Base-by-base conservation (phyloP, 2,888 invertebrate species). In the Diadegma fenestrale region DNA sequence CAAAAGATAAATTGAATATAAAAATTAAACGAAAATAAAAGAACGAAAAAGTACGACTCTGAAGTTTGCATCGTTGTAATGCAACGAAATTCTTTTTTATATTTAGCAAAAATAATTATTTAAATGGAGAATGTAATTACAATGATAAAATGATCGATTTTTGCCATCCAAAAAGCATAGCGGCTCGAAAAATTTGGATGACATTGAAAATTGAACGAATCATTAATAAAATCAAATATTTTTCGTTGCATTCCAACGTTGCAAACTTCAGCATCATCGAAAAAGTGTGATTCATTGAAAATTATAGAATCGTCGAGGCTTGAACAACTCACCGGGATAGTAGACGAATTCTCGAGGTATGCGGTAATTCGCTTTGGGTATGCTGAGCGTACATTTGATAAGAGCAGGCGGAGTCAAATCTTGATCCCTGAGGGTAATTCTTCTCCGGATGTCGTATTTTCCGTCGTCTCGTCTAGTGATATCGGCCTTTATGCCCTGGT, bases 341-440 rank as follows among this genome's bases (percentile, higher is more conserved):
- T 93, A 92, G 82, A 91, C 90, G 77, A 91, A 87, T 82, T 92
- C 90, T 84, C 88, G 91, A 30, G 93, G 91, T 85, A 90, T 90
- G 81, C 88, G 92, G 87, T 93, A 93, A 86, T 90, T 90, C 26
- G 91, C 92, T 71, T 86, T 88, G 22, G 93, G 92, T 88, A 93
- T 93, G 83, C 90, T 90, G 64, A 93, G 91, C 48, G 90, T 89
- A 86, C 93, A 93, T 86, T 91, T 93, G 72, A 93, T 88, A 68
- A 91, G 87, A 43, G 92, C 89, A 14, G 91, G 88, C 80, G 91
- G 90, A 81, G 91, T 87, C 86, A 92, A 90, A 76, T 89, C 85
- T 75, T 91, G 89, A 79, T 93, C 90, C 86, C 91, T 88, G 51
- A 92, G 84, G 76, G 90, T 86, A 78, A 94, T 93, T 73, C 90